These are phyloP conservation scores for Lepisosteus oculatus DNA, from an alignment of 2,113 vertebrate genomes.

Conservation along the genomic window DNA sequence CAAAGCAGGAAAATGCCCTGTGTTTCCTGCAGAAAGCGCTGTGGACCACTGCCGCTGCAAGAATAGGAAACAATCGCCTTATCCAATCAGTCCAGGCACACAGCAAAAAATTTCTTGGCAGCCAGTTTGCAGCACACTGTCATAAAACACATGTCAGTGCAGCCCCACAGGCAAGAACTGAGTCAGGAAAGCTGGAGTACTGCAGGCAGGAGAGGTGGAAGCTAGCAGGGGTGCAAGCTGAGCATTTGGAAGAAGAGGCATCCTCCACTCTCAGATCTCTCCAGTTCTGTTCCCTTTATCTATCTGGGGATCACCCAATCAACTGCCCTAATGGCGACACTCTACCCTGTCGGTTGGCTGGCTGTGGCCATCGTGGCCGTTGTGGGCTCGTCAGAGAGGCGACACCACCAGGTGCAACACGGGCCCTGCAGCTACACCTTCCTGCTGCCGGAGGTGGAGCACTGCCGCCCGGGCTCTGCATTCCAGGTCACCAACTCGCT, in stretches of 20 bases:
- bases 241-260: constrained; percentile 29
- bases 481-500: constrained; percentile 68
- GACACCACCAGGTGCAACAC: constrained; percentile 67
- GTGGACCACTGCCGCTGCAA: constrained; percentile 37
- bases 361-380: constrained; percentile 40
- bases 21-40: constrained; percentile 49
- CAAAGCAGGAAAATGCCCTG: constrained; percentile 43
- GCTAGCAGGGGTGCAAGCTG: constrained; percentile 26
- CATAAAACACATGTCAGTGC: constrained; percentile 21
- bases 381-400: constrained; percentile 45
- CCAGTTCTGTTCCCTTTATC: constrained; percentile 5
- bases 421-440: constrained; percentile 77
- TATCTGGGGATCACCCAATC: neutral
- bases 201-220: constrained; percentile 15
- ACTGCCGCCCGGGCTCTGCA: constrained; percentile 49
- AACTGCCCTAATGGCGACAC: constrained; percentile 48
- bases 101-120: constrained; percentile 27
- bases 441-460: constrained; percentile 69
- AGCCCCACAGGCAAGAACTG: constrained; percentile 30
- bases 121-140: neutral
- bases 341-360: constrained; percentile 51
- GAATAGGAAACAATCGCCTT: constrained; percentile 47
- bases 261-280: constrained; percentile 13
- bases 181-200: constrained; percentile 9
- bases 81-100: constrained; percentile 34